These are phyloP conservation scores for Labeo calbasu DNA, from an alignment of 2,797 vertebrate genomes.

Conservation along the genomic window DNA sequence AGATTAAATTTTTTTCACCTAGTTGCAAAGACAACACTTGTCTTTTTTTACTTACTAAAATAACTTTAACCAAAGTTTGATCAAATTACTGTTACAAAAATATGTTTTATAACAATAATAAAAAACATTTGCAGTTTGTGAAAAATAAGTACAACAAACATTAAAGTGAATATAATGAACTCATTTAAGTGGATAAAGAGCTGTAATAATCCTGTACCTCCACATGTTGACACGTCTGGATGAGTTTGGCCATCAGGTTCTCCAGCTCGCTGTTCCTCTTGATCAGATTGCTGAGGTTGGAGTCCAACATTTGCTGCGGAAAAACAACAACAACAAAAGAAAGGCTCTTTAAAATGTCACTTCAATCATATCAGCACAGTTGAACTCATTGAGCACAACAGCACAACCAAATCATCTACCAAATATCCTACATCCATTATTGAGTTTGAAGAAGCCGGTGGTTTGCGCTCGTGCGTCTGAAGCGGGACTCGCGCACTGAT, in stretches of 20 bases:
- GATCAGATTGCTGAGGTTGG: conserved; percentile 94
- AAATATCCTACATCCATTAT: conserved; percentile 33
- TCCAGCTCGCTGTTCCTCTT: conserved; percentile 99
- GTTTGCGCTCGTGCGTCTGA: neutral
- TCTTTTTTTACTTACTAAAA: too few relatives aligned
- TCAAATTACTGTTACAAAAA: neutral
- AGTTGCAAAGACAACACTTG: too few relatives aligned
- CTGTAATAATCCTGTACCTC: conserved; percentile 79
- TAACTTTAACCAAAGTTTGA: neutral
- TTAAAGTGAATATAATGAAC: neutral
- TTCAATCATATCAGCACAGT: neutral
- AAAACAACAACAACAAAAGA: conserved; percentile 40
- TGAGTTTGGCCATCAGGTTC: conserved; percentile 95
- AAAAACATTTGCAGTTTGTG: neutral
- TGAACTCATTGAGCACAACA: neutral
- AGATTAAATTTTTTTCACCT: too few relatives aligned
- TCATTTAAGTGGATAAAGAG: neutral
- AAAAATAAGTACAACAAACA: conserved; percentile 14
- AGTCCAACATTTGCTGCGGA: conserved; percentile 93
- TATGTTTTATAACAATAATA: neutral
- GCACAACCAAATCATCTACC: neutral
- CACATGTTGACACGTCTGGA: conserved; percentile 98
- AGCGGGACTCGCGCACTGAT: neutral
- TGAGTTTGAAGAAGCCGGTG: neutral
- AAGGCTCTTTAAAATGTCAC: neutral